Evolutionary conservation across 2,797 vertebrate genomes (phyloP).

Genomic region (Danio kyathit): DNA sequence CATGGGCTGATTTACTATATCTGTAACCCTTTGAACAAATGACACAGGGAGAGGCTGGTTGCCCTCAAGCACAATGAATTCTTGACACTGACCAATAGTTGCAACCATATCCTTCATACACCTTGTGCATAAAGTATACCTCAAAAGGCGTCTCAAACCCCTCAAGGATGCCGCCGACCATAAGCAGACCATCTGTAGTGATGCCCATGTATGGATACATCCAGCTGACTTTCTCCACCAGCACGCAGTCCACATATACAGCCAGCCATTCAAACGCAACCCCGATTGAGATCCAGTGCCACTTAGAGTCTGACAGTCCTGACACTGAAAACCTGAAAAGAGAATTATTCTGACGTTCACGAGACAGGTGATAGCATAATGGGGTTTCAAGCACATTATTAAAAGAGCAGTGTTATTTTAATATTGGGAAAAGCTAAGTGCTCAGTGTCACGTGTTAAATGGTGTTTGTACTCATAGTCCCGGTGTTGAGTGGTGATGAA

Average conservation of each 20-base stretch:
- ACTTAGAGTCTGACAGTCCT: constrained; percentile 74
- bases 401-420: neutral
- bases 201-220: constrained; percentile 78
- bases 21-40: neutral
- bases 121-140: constrained; percentile 63
- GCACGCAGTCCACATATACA: constrained; percentile 82
- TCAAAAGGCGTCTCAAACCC: constrained; percentile 83
- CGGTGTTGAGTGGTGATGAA: constrained; percentile 80
- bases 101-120: neutral
- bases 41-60: constrained; percentile 7
- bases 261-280: constrained; percentile 78
- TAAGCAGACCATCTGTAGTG: constrained; percentile 78
- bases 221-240: constrained; percentile 84
- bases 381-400: neutral
- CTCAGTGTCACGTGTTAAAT: neutral
- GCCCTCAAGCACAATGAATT: neutral
- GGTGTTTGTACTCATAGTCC: constrained; percentile 78
- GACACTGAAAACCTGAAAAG: constrained; percentile 77
- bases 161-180: constrained; percentile 81
- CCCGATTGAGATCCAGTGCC: constrained; percentile 80
- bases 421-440: neutral
- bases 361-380: neutral
- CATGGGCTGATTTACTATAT: too few species aligned
- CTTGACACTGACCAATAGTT: neutral
- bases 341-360: neutral